Percentiles rank a stretch among this genome's conserved stretches.
Conservation (phyloP, 2,888 invertebrate genomes). For the Lithosia quadra region DNA sequence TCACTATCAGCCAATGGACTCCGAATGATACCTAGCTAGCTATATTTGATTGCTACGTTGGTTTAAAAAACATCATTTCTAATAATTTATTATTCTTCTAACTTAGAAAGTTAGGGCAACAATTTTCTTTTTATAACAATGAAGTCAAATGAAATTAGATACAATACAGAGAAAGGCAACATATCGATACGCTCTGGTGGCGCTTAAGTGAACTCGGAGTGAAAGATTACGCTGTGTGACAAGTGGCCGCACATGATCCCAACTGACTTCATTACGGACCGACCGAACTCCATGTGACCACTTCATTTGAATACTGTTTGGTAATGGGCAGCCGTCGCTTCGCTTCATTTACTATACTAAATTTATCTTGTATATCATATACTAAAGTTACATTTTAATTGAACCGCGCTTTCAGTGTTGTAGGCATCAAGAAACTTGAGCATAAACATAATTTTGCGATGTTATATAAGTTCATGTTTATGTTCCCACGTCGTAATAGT, state of each 20-base stretch:
- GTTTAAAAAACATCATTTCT: not conserved
- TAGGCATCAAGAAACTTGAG: not conserved
- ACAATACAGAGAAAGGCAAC: constrained; percentile 40
- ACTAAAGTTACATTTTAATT: not conserved
- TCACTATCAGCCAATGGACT: not conserved
- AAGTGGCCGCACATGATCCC: constrained; percentile 37
- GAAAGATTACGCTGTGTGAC: constrained; percentile 44
- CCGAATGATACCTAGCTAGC: not conserved
- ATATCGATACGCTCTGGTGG: constrained; percentile 41
- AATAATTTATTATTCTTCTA: not conserved
- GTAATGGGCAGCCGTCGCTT: constrained; percentile 17
- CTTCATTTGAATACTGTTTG: constrained; percentile 48
- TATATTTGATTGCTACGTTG: not conserved
- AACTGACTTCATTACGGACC: constrained; percentile 35
- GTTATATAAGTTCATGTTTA: not conserved
- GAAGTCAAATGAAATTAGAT: constrained; percentile 43
- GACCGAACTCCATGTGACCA: constrained; percentile 36
- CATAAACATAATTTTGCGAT: not conserved
- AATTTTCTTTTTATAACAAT: constrained; percentile 10
- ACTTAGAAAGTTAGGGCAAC: not conserved
- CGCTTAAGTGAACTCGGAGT: constrained; percentile 23
- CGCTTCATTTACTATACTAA: constrained; percentile 20
- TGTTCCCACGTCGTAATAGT: not conserved
- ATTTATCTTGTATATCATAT: not conserved
- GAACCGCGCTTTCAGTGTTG: not conserved